Base-by-base conservation (phyloP, 1,140 invertebrate genomes). In the Pseudomyrmex dendroicus region DNA sequence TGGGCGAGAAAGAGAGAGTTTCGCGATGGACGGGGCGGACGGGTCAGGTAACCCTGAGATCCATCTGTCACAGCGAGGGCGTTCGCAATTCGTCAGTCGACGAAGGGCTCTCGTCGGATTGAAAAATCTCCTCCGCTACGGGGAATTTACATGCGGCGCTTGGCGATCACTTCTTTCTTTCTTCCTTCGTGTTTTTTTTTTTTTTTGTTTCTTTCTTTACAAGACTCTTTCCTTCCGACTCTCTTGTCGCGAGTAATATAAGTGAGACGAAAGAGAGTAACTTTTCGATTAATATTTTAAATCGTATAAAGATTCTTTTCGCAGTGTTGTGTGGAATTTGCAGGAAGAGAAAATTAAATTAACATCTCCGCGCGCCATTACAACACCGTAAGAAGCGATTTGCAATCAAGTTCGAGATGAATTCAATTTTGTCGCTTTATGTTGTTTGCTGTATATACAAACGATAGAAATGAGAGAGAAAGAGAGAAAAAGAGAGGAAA, bases 61-160 rank as follows among this genome's bases (percentile, higher is more conserved):
- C 90, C 91, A 91, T 92, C 91, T 92, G 91, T 92, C 90, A 91
- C 84, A 90, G 83, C 85, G 82, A 83, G 78, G 86, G 80, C 88
- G 88, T 86, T 89, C 73, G 87, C 88, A 89, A 89, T 89, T 89
- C 87, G 88, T 89, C 88, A 89, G 88, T 74, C 62, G 52, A 54
- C 67, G 86, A 80, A 86, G 83, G 77, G 76, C 76, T 59, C 76
- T 59, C 54, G 61, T 35, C 15, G 72, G 72, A 88, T 88, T 87
- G 86, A 88, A 88, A 88, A 88, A 84, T 88, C 82, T 76, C 73
- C 76, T 72, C 76, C 76, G 54, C 22, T 62, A 62, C 61, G 54
- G 20, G 46, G 84, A 88, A 88, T 88, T 85, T 87, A 85, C 87
- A 85, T 83, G 66, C 56, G 66, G 64, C 44, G 66, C 76, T 70